Evolutionary conservation across 2,113 vertebrate species (phyloP).

Genomic region (Ornithorhynchus anatinus): DNA sequence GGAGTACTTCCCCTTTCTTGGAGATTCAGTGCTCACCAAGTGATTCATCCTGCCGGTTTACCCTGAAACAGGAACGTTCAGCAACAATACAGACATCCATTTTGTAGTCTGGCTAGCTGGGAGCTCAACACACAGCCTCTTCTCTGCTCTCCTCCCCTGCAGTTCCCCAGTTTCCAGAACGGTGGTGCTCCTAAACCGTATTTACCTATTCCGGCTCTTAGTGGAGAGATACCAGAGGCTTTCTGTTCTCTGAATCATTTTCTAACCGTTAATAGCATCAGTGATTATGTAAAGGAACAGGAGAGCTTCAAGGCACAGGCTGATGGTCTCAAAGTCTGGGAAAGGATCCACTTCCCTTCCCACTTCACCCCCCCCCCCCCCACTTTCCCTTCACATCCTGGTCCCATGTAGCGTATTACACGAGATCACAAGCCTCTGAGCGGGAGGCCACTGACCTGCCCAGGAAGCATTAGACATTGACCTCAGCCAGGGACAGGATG

Average conservation of each 20-base stretch:
- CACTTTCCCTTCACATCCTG: too few relatives aligned
- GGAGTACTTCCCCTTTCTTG: too few relatives aligned
- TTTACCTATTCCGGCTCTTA: not conserved
- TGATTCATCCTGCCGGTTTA: too few relatives aligned
- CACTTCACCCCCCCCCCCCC: too few relatives aligned
- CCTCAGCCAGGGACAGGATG: not conserved
- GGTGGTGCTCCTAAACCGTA: constrained; percentile 26
- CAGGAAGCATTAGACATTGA: not conserved
- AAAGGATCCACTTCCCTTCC: not conserved
- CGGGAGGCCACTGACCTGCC: not conserved
- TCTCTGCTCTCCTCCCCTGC: not conserved
- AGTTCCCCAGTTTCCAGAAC: constrained; percentile 2
- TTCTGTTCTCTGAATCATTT: not conserved
- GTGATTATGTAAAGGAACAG: not conserved
- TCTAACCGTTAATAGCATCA: not conserved
- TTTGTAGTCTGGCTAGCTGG: not conserved
- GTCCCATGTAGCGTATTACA: too few relatives aligned
- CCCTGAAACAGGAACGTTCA: not conserved
- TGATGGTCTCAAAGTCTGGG: not conserved
- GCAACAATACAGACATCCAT: too few relatives aligned
- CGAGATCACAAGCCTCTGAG: not conserved
- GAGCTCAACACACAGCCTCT: not conserved
- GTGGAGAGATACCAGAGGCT: not conserved
- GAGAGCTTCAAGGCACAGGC: not conserved
- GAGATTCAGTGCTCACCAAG: too few relatives aligned